phyloP scores from a whole-genome alignment of 2,888 invertebrate species.

The Parnassius orleans region DNA sequence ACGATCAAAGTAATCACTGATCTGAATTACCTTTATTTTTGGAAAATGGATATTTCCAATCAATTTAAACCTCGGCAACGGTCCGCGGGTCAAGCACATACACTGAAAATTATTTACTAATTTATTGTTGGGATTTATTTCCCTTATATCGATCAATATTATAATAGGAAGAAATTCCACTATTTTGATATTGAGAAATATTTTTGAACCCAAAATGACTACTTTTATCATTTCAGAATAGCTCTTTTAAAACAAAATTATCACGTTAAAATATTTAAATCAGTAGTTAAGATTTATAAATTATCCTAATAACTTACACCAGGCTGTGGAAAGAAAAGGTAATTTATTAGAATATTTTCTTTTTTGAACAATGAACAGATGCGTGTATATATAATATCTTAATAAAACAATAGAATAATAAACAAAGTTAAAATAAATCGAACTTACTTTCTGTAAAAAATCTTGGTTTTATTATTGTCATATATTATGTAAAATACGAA shows the following conservation, averaged over 20 bases:
- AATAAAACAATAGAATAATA: too few species aligned
- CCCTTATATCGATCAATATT: too few species aligned
- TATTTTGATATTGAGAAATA: too few species aligned
- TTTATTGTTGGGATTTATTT: background rate
- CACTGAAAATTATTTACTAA: conserved; percentile 42
- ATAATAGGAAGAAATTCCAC: too few species aligned
- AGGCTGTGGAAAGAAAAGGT: conserved; percentile 31
- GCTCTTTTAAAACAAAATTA: too few species aligned
- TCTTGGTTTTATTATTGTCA: too few species aligned
- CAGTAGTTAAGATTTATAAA: too few species aligned
- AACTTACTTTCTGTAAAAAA: conserved; percentile 23
- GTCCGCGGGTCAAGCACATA: conserved; percentile 52
- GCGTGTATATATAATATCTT: too few species aligned
- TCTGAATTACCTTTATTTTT: conserved; percentile 47
- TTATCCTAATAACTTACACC: conserved; percentile 33
- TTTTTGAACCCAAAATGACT: too few species aligned
- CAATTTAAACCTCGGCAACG: conserved; percentile 50
- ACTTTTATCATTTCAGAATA: too few species aligned
- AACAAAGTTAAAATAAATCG: background rate
- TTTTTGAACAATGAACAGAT: background rate
- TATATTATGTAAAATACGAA: background rate
- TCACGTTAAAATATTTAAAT: too few species aligned
- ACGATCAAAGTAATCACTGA: too few species aligned
- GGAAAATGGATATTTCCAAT: conserved; percentile 59
- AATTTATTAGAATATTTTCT: background rate